Evolutionary conservation across 1,140 invertebrate species (phyloP).

Genomic region (Aporrectodea caliginosa): DNA sequence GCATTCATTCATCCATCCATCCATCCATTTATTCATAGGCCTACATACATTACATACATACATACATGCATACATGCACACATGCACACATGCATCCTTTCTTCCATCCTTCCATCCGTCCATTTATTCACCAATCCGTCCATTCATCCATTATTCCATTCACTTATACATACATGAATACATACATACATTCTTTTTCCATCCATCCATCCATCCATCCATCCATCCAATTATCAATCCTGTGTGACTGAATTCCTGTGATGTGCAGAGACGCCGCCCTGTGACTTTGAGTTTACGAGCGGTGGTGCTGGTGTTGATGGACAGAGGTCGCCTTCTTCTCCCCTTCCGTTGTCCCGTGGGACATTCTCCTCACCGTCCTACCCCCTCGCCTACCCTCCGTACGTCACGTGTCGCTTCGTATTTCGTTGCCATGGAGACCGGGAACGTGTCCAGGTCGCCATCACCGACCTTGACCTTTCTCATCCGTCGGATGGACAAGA

Average conservation of each 20-base stretch:
- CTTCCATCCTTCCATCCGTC: slow-evolving; percentile 1
- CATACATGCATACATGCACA: neutral
- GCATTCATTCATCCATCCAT: slow-evolving; percentile 4
- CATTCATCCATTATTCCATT: slow-evolving; percentile 1
- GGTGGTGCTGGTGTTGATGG: too few species aligned
- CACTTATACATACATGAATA: slow-evolving; percentile 2
- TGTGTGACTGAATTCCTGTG: too few species aligned
- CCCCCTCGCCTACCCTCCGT: slow-evolving; percentile 80
- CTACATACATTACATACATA: neutral
- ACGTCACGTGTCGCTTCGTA: slow-evolving; percentile 88
- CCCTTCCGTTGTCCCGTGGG: too few species aligned
- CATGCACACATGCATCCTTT: neutral
- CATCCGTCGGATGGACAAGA: neutral
- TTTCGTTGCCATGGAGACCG: slow-evolving; percentile 72
- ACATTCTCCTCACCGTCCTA: slow-evolving; percentile 85
- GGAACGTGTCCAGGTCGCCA: slow-evolving; percentile 80
- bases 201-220: neutral
- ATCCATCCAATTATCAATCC: neutral
- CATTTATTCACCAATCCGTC: slow-evolving; percentile 3
- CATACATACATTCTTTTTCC: too few species aligned
- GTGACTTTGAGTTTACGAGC: neutral
- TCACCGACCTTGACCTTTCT: slow-evolving; percentile 55
- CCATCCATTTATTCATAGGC: neutral
- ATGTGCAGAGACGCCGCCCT: too few species aligned
- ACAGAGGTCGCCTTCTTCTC: too few species aligned